Evolutionary conservation across 2,888 invertebrate genomes (phyloP).

Genomic region (Strigamia crassipes): DNA sequence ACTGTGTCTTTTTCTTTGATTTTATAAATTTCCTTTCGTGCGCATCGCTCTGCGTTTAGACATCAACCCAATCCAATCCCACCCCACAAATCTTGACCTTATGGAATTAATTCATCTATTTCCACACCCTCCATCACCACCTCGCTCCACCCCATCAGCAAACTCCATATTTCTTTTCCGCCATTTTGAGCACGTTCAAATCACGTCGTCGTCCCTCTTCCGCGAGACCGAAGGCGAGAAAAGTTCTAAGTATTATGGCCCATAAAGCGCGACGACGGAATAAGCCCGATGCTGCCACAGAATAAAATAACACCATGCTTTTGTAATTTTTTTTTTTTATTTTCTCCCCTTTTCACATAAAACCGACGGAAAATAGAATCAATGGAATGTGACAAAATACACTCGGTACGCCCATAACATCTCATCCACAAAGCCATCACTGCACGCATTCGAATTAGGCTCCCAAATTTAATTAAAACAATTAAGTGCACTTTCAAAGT

Average conservation of each 20-base stretch:
- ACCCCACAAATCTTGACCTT: neutral
- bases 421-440: slow-evolving; percentile 23
- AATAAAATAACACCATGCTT: slow-evolving; percentile 33
- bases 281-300: slow-evolving; percentile 16
- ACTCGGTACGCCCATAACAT: slow-evolving; percentile 10
- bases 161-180: slow-evolving; percentile 35
- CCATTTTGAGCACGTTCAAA: slow-evolving; percentile 27
- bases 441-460: neutral
- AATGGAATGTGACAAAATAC: slow-evolving; percentile 35
- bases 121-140: neutral
- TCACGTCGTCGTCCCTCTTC: slow-evolving; percentile 29
- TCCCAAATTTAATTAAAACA: neutral
- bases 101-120: slow-evolving; percentile 29
- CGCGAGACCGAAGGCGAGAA: slow-evolving; percentile 19
- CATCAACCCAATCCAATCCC: neutral
- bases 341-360: slow-evolving; percentile 30
- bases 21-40: no score
- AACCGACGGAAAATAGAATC: slow-evolving; percentile 5
- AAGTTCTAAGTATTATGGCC: slow-evolving; percentile 28
- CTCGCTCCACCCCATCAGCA: neutral
- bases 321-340: slow-evolving; percentile 28
- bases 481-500: neutral
- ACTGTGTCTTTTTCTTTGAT: no score
- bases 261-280: slow-evolving; percentile 26
- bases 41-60: no score